A percentile compares a stretch with the other conserved stretches of the same genome.
phyloP scores from a whole-genome alignment of 2,888 invertebrate species.

The Drosophila kanekoi region DNA sequence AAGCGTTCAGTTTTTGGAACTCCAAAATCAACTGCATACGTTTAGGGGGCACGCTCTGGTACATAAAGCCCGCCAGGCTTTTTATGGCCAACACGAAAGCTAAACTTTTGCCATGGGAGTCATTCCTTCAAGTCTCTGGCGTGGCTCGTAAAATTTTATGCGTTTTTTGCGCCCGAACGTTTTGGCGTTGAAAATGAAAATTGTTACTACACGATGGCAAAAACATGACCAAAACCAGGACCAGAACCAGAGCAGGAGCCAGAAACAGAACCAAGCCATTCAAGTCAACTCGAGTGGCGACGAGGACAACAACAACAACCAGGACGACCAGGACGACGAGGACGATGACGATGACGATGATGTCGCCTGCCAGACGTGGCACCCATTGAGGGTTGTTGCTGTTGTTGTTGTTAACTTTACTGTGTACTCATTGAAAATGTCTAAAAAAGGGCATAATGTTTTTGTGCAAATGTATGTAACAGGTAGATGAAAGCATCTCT shows the following conservation, averaged over 20 bases:
- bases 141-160: constrained; percentile 78
- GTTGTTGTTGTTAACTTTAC: constrained; percentile 1
- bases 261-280: constrained; percentile 54
- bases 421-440: too few relatives aligned
- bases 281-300: constrained; percentile 73
- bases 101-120: constrained; percentile 76
- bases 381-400: constrained; percentile 61
- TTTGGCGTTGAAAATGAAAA: constrained; percentile 74
- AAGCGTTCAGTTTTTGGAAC: constrained; percentile 63
- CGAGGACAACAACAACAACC: constrained; percentile 27
- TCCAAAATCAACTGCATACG: constrained; percentile 72
- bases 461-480: too few relatives aligned
- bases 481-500: too few relatives aligned
- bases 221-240: constrained; percentile 8
- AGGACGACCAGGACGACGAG: constrained; percentile 22
- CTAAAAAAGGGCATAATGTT: too few relatives aligned
- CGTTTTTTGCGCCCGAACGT: constrained; percentile 69
- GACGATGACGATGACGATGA: constrained; percentile 43
- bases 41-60: constrained; percentile 23
- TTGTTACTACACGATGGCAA: constrained; percentile 66
- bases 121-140: constrained; percentile 55
- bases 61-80: constrained; percentile 48
- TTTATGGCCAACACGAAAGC: constrained; percentile 77
- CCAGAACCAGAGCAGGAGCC: constrained; percentile 9
- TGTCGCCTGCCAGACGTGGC: constrained; percentile 74